A percentile compares a stretch with the other conserved stretches of the same genome.
Conservation (phyloP, 2,888 invertebrate species). For the Zootermopsis nevadensis region DNA sequence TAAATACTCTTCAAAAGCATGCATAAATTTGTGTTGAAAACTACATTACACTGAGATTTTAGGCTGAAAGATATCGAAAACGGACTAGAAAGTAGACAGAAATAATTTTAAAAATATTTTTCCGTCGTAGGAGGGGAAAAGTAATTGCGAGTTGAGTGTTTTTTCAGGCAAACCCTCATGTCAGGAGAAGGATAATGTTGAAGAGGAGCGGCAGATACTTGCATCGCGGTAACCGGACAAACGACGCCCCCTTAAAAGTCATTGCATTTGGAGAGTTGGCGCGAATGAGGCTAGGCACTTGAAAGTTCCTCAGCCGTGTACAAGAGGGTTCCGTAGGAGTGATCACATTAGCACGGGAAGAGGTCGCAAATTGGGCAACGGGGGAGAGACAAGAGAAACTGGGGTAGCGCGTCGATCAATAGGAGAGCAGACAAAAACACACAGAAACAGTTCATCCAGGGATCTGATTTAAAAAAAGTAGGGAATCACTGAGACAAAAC, state of each 20-base stretch:
- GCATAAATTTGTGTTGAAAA: no score
- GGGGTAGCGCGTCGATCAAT: not conserved
- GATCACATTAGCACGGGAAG: slow-evolving; percentile 9
- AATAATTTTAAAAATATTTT: no score
- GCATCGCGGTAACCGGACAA: not conserved
- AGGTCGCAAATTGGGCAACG: slow-evolving; percentile 25
- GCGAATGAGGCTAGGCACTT: slow-evolving; percentile 7
- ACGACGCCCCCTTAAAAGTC: not conserved
- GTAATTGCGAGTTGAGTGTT: not conserved
- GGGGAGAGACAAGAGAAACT: not conserved
- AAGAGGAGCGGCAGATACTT: not conserved
- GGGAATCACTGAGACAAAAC: not conserved
- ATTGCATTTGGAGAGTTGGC: not conserved
- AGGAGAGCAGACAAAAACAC: not conserved
- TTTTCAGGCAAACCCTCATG: not conserved
- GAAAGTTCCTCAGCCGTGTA: slow-evolving; percentile 23
- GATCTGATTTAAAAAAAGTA: not conserved
- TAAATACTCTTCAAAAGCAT: no score
- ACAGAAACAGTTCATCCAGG: not conserved
- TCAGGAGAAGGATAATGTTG: not conserved
- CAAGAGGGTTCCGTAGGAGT: no score
- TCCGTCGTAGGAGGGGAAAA: not conserved
- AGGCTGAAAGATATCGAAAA: no score
- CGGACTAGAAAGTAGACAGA: no score
- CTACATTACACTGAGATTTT: no score